These are phyloP conservation scores for Pollenia angustigena DNA, from an alignment of 2,888 invertebrate genomes.

Conservation along the genomic window DNA sequence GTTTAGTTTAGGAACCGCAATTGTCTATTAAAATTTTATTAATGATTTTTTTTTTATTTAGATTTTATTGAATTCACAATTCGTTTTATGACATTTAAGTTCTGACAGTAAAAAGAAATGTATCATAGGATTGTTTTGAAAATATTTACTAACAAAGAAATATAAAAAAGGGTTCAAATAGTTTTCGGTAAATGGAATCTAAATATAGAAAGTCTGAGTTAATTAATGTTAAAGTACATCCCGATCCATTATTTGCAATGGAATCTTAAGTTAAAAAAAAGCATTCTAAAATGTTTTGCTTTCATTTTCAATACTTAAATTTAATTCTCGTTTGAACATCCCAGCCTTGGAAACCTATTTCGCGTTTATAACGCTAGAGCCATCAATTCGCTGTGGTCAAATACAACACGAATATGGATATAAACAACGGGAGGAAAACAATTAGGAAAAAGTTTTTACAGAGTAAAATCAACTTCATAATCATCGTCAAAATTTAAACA, in stretches of 20 bases:
- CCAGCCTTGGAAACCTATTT: slow-evolving; percentile 1
- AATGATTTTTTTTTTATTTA: neutral
- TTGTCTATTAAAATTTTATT: slow-evolving; percentile 17
- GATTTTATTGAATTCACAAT: slow-evolving; percentile 2
- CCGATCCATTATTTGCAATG: too few relatives aligned
- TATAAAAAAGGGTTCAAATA: too few relatives aligned
- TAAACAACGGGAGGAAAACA: neutral
- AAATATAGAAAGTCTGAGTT: too few relatives aligned
- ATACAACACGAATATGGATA: neutral
- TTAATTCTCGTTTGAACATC: neutral
- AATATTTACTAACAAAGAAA: too few relatives aligned
- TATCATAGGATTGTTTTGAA: too few relatives aligned
- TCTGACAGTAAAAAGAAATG: neutral
- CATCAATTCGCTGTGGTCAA: slow-evolving; percentile 1
- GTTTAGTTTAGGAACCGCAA: slow-evolving; percentile 58
- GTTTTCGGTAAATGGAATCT: too few relatives aligned
- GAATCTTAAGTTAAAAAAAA: too few relatives aligned
- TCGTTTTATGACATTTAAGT: slow-evolving; percentile 12
- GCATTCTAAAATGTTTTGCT: too few relatives aligned
- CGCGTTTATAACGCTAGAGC: neutral
- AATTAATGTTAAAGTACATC: too few relatives aligned
- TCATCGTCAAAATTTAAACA: neutral
- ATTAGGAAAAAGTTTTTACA: neutral
- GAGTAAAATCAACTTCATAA: slow-evolving; percentile 12
- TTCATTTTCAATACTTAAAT: too few relatives aligned